phyloP scores from a whole-genome alignment of 1,140 invertebrate genomes.

The Gonioctena quinquepunctata region DNA sequence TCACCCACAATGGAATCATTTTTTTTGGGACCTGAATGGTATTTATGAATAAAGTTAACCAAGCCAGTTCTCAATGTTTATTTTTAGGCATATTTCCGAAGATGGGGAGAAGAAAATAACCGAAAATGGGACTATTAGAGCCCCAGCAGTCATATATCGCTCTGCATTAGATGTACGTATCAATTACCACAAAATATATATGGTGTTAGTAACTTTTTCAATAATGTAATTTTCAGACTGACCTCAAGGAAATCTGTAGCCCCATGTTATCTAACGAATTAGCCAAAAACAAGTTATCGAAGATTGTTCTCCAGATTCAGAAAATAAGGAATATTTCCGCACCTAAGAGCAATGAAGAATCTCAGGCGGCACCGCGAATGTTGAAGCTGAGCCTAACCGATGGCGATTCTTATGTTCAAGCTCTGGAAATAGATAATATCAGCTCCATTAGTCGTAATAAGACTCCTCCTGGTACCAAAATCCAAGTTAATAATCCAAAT shows the following conservation, averaged over 20 bases:
- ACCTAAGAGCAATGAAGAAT: conserved; percentile 89
- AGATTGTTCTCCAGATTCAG: conserved; percentile 84
- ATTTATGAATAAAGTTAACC: not conserved
- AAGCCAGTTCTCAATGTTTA: not conserved
- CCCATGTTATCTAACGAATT: conserved; percentile 63
- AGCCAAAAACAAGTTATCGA: conserved; percentile 60
- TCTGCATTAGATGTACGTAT: conserved; percentile 72
- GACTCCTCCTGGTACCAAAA: conserved; percentile 78
- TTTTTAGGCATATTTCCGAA: conserved; percentile 69
- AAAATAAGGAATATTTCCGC: conserved; percentile 85
- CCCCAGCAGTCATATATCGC: conserved; percentile 66
- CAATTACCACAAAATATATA: not conserved
- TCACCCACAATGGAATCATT: no score
- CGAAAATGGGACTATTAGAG: conserved; percentile 67
- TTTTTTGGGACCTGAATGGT: conserved; percentile 37
- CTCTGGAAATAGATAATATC: conserved; percentile 73
- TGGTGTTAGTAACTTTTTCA: not conserved
- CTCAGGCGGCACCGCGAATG: conserved; percentile 77
- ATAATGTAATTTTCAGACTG: conserved; percentile 66
- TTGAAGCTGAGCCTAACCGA: conserved; percentile 83
- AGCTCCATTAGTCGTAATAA: conserved; percentile 67
- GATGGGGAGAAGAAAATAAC: conserved; percentile 68
- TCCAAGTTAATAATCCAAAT: conserved; percentile 61
- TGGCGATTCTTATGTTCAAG: conserved; percentile 77
- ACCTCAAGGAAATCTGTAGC: conserved; percentile 77